Evolutionary conservation across 1,140 invertebrate species (phyloP).

Genomic region (Rhopalosiphum maidis): DNA sequence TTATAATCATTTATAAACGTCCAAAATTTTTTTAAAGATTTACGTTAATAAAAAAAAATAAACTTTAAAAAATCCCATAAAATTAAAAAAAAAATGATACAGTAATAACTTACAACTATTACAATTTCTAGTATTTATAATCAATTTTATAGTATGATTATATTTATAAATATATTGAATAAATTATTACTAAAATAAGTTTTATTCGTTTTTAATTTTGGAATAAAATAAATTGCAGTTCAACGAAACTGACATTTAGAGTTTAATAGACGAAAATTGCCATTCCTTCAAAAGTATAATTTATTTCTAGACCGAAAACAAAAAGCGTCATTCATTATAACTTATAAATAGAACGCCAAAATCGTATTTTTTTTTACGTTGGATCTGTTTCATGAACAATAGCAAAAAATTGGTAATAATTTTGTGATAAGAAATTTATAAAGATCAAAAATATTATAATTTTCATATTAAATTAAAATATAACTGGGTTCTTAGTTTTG

Average conservation of each 20-base stretch:
- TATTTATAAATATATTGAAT: neutral
- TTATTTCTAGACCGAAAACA: constrained; percentile 9
- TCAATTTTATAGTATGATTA: too few relatives aligned
- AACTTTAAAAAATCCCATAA: neutral
- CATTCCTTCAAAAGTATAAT: neutral
- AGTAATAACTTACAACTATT: neutral
- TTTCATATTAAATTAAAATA: neutral
- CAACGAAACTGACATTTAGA: neutral
- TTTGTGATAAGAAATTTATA: neutral
- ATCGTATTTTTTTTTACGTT: neutral
- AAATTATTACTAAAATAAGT: neutral
- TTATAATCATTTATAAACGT: neutral
- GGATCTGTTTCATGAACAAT: neutral
- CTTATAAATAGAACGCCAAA: neutral
- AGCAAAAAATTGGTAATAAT: neutral
- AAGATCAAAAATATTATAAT: neutral
- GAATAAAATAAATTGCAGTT: neutral
- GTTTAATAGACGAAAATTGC: neutral
- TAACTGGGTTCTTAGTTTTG: neutral
- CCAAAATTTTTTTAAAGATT: too few relatives aligned
- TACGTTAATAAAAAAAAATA: neutral
- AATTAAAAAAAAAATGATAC: neutral
- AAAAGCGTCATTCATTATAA: neutral
- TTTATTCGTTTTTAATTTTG: neutral
- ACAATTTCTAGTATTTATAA: too few relatives aligned